Evolutionary conservation across 2,888 invertebrate genomes (phyloP).

Genomic region (Bimastos eiseni): DNA sequence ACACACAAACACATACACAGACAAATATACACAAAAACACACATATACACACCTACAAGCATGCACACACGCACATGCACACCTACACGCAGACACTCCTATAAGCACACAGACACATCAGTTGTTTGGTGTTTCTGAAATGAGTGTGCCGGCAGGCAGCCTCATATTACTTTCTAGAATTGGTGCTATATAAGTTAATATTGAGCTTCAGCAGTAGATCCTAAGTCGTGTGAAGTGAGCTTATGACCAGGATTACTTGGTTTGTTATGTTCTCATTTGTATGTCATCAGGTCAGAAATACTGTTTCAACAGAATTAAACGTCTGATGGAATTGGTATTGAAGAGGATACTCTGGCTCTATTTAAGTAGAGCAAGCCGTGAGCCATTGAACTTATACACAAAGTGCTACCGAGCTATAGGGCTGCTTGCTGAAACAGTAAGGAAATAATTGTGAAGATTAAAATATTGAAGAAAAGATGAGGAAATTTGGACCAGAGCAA

Average conservation of each 20-base stretch:
- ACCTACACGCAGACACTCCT: rapidly evolving
- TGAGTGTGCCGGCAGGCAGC: neutral
- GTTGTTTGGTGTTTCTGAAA: neutral
- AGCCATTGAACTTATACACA: too few species aligned
- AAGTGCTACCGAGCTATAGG: too few species aligned
- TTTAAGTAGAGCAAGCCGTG: neutral
- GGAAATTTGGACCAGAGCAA: neutral
- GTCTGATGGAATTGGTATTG: neutral
- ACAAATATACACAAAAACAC: too few species aligned
- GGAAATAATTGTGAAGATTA: neutral
- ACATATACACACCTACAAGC: neutral
- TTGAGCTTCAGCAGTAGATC: neutral
- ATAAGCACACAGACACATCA: neutral
- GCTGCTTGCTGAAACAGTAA: neutral
- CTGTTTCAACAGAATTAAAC: neutral
- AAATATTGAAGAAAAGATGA: neutral
- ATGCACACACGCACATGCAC: neutral
- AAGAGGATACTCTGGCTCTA: neutral
- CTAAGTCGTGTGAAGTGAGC: neutral
- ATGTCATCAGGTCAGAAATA: neutral
- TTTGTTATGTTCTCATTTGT: neutral
- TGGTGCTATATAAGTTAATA: neutral
- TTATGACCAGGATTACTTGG: neutral
- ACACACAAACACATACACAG: too few species aligned
- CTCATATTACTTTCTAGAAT: too few species aligned